Evolutionary conservation across 2,113 vertebrate genomes (phyloP).

Genomic region (Pelvicachromis taeniatus): DNA sequence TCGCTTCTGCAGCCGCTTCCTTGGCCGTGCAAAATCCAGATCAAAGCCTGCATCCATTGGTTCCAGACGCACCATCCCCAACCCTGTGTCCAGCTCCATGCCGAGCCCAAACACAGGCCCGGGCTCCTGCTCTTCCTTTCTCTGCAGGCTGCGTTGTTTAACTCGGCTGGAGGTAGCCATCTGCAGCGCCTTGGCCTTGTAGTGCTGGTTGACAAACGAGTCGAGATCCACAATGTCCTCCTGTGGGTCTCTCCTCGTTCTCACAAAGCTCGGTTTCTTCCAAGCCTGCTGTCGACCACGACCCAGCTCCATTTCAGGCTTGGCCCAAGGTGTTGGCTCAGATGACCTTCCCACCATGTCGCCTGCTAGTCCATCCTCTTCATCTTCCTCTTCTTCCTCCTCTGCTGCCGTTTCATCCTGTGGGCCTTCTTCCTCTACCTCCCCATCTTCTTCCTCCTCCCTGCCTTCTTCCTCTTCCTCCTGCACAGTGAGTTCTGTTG

Average conservation of each 20-base stretch:
- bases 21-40: neutral
- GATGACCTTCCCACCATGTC: conserved; percentile 34
- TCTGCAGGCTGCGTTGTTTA: conserved; percentile 48
- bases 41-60: conserved; percentile 26
- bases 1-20: conserved; percentile 44
- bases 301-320: neutral
- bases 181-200: conserved; percentile 74
- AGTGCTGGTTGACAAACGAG: conserved; percentile 77
- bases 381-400: conserved; percentile 25
- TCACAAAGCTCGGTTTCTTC: conserved; percentile 67
- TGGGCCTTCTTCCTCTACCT: conserved; percentile 15
- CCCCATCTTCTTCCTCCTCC: neutral
- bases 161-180: conserved; percentile 31
- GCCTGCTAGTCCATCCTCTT: neutral
- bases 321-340: conserved; percentile 15
- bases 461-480: conserved; percentile 9
- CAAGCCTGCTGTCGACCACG: neutral
- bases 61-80: conserved; percentile 55
- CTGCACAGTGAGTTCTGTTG: neutral
- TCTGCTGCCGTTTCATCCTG: conserved; percentile 25
- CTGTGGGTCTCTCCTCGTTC: conserved; percentile 17
- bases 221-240: conserved; percentile 86
- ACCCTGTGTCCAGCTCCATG: conserved; percentile 30
- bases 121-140: conserved; percentile 48
- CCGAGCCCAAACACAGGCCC: conserved; percentile 7